Percentiles rank a stretch among this genome's conserved stretches.
These are phyloP conservation scores for Lottia gigantea DNA, from an alignment of 2,888 invertebrate genomes.

Conservation along the genomic window DNA sequence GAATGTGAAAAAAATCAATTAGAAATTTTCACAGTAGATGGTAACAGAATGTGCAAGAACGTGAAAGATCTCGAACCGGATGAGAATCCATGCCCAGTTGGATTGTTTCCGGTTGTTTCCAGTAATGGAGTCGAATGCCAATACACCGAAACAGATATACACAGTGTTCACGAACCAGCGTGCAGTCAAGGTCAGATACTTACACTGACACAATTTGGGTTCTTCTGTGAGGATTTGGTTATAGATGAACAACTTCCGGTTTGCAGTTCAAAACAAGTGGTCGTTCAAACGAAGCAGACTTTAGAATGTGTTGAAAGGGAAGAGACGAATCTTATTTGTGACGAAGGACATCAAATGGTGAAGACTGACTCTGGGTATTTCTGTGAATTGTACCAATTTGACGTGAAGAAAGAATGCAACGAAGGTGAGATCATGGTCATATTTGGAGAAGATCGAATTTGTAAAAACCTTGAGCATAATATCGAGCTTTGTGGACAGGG, in stretches of 20 bases:
- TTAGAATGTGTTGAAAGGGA: conserved; percentile 29
- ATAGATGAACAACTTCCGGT: conserved; percentile 13
- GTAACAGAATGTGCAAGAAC: conserved; percentile 6
- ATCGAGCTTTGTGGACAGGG: conserved; percentile 33
- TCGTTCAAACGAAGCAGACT: conserved; percentile 21
- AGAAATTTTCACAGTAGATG: background rate
- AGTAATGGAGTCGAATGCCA: conserved; percentile 23
- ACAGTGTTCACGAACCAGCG: background rate
- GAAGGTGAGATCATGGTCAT: conserved; percentile 24
- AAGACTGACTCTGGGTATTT: conserved; percentile 17
- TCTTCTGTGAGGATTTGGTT: conserved; percentile 26
- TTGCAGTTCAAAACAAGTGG: conserved; percentile 24
- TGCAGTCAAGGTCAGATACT: conserved; percentile 30
- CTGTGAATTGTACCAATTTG: conserved; percentile 11
- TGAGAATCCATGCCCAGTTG: conserved; percentile 28
- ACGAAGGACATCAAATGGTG: conserved; percentile 19
- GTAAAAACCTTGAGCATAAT: conserved; percentile 21
- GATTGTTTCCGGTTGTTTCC: conserved; percentile 24
- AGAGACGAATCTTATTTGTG: conserved; percentile 28
- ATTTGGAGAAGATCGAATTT: conserved; percentile 17
- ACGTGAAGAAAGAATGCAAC: conserved; percentile 17
- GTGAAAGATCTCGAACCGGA: conserved; percentile 10
- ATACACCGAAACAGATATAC: conserved; percentile 16
- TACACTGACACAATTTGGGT: conserved; percentile 24
- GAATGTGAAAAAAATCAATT: conserved; percentile 16